A percentile compares a stretch with the other conserved stretches of the same genome.
phyloP scores from a whole-genome alignment of 2,113 vertebrate genomes.

The Chauna torquata region DNA sequence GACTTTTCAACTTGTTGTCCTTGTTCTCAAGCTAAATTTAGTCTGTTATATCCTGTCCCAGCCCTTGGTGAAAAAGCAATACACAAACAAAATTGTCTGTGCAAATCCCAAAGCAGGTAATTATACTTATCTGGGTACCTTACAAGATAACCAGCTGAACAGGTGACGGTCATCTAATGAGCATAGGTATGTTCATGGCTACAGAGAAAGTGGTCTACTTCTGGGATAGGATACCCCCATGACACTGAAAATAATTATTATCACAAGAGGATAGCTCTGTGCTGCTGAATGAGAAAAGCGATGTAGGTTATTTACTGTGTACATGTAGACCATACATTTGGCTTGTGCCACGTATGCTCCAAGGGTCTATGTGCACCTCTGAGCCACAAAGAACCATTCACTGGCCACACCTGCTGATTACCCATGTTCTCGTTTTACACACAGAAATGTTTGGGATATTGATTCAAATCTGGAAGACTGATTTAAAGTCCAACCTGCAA shows the following conservation, averaged over 20 bases:
- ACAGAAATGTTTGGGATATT: neutral
- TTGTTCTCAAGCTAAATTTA: conserved; percentile 56
- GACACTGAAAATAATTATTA: neutral
- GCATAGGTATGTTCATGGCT: neutral
- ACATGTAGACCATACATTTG: neutral
- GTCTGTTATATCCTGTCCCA: conserved; percentile 31
- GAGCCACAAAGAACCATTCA: neutral
- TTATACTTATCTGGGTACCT: neutral
- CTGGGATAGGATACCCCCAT: neutral
- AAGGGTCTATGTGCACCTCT: neutral
- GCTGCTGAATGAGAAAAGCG: neutral
- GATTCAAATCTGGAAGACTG: neutral
- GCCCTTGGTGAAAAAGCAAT: neutral
- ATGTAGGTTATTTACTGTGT: neutral
- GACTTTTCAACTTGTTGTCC: conserved; percentile 61
- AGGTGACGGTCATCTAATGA: neutral
- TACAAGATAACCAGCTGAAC: neutral
- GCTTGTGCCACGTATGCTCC: neutral
- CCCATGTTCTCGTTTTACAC: neutral
- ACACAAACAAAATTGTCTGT: neutral
- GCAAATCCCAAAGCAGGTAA: neutral
- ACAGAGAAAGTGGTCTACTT: neutral
- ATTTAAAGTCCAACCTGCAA: neutral
- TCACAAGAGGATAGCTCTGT: neutral
- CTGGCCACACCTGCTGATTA: neutral